Evolutionary conservation across 2,888 invertebrate species (phyloP).

Genomic region (Anthrax anthrax): DNA sequence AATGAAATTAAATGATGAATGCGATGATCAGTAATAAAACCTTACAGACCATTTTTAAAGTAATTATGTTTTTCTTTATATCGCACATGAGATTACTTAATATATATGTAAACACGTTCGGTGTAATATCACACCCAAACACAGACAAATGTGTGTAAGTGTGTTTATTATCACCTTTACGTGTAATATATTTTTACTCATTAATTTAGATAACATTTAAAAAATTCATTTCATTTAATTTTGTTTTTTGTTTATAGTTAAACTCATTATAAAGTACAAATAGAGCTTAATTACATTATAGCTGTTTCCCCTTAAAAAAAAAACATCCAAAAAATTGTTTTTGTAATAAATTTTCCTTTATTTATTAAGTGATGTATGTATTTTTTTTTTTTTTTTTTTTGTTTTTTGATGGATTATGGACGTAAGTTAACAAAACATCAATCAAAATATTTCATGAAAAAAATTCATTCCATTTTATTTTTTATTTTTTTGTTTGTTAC

Average conservation of each 20-base stretch:
- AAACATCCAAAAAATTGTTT: no score
- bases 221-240: neutral
- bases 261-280: neutral
- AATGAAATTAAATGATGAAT: neutral
- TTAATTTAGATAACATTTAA: neutral
- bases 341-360: no score
- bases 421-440: slow-evolving; percentile 4
- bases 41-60: neutral
- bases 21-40: neutral
- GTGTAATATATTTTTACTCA: no score
- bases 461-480: no score
- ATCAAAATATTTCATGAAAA: neutral
- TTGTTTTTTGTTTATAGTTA: neutral
- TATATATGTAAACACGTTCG: no score
- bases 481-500: neutral
- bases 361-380: no score
- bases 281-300: neutral
- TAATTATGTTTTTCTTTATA: neutral
- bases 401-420: neutral
- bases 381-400: no score
- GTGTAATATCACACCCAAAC: no score
- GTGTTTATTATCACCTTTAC: no score
- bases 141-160: no score
- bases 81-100: no score
- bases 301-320: neutral